Base-by-base conservation (phyloP, 2,797 vertebrate genomes). In the Peromyscus melanophrys region DNA sequence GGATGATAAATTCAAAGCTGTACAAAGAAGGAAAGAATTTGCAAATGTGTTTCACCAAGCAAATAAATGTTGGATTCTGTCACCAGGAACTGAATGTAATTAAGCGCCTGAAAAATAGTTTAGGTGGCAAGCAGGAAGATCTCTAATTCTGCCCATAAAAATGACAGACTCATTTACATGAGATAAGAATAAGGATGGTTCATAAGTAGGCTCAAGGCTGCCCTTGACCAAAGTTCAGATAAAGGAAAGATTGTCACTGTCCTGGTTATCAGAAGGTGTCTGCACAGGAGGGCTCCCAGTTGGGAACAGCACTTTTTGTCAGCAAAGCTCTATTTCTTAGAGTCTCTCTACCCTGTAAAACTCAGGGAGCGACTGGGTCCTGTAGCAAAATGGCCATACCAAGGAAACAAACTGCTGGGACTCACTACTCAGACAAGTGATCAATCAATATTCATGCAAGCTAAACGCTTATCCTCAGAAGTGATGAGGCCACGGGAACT, bases 1-100 rank as follows among this genome's bases (percentile, higher is more conserved):
- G 90, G 43, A 83, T 81, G 78, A 61, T 71, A 94, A 90, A 93
- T 88, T 96, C 81, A 89, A 93, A 95, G 25, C 6, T 61, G 25
- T 89, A 71, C 31, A 75, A 14, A 69, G 34, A 88, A 78, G n/a
- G n/a, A 87, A 78, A 31, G 43, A 89, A 92, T 83, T 63, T 89
- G 27, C 34, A 84, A 19, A 3, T 81, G 29, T 90, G 25, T 90
- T 88, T 96, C 85, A 73, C 27, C 37, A 78, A 92, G 69, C n/a
- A 96, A 81, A 80, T 84, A 49, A 59, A 67, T 73, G 23, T 76
- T 73, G n/a, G 23, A 90, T 94, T 43, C 69, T 73, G 3, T 89
- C 82, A 92, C 55, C 34, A 80, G 25, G 14, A 77, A 61, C 43
- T n/a, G n/a, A 92, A 77, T 61, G 65, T 65, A 87, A 52, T 69